Evolutionary conservation across 2,113 vertebrate species (phyloP).

Genomic region (Narcine bancroftii): DNA sequence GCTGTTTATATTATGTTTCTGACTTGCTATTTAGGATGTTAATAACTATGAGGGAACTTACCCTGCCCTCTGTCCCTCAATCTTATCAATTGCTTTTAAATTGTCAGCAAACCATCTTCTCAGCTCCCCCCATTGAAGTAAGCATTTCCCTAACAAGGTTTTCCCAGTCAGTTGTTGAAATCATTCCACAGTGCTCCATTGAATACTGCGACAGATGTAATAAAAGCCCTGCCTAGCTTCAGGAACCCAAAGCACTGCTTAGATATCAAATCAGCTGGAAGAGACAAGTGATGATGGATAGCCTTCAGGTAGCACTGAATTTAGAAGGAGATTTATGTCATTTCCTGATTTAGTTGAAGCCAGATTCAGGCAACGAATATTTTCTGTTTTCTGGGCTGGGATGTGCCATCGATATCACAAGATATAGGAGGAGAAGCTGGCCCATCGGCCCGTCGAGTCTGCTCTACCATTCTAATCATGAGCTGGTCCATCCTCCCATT

Average conservation of each 20-base stretch:
- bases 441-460: too few species aligned
- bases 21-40: neutral
- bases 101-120: neutral
- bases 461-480: too few species aligned
- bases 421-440: too few species aligned
- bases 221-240: neutral
- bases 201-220: neutral
- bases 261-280: neutral
- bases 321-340: neutral
- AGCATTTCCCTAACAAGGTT: neutral
- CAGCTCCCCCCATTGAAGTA: neutral
- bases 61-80: neutral
- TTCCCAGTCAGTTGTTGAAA: neutral
- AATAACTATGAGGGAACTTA: neutral
- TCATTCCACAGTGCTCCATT: neutral
- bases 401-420: neutral
- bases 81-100: slow-evolving; percentile 1
- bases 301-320: neutral
- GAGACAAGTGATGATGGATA: neutral
- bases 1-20: neutral
- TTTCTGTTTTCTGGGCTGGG: neutral
- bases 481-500: too few species aligned
- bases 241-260: neutral
- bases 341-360: neutral
- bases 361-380: neutral